Conservation (phyloP, 2,113 vertebrate genomes). For the Lepus americanus region DNA sequence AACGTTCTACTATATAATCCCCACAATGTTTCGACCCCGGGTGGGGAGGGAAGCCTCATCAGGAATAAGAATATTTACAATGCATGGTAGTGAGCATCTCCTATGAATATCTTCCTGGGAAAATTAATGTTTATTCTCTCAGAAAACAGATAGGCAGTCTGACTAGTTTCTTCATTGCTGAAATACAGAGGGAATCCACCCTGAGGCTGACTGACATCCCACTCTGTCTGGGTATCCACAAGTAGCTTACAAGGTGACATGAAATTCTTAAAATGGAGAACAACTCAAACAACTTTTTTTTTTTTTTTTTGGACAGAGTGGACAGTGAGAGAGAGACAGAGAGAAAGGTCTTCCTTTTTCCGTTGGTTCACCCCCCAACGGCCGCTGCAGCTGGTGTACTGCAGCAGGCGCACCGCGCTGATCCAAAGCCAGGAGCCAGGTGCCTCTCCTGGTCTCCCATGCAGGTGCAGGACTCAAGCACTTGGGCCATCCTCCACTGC, state of each 20-base stretch:
- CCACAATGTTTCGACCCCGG: neutral
- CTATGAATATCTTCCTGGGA: slow-evolving; percentile 4
- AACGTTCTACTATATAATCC: neutral
- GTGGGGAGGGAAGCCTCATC: neutral
- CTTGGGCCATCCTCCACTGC: no score
- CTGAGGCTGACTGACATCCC: neutral
- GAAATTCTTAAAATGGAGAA: slow-evolving; percentile 36
- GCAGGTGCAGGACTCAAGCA: no score
- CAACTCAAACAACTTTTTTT: neutral
- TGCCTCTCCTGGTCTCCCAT: no score
- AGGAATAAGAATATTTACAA: neutral
- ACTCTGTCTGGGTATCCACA: neutral
- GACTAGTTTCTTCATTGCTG: neutral
- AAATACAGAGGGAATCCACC: neutral
- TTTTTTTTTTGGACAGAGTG: no score
- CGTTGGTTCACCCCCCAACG: no score
- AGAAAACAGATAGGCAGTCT: neutral
- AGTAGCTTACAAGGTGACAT: neutral
- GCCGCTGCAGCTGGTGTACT: no score
- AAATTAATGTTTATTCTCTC: neutral
- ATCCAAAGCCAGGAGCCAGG: no score
- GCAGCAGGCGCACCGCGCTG: no score
- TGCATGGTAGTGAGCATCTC: neutral
- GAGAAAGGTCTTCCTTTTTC: no score
- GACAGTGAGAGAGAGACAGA: no score